Conservation (phyloP, 1,140 invertebrate species). For the Drosophila repletoides region DNA sequence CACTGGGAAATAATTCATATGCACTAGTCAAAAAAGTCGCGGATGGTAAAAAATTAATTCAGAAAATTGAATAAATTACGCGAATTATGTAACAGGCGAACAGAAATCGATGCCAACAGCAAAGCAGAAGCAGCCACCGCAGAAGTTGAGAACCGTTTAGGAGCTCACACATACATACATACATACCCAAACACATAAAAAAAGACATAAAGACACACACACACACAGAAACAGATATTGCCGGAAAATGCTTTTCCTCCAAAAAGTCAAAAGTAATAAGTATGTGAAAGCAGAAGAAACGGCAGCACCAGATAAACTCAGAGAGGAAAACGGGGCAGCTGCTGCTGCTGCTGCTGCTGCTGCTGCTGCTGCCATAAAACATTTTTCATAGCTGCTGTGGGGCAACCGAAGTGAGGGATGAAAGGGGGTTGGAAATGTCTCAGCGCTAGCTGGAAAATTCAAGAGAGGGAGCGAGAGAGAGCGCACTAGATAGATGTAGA, state of each 20-base stretch:
- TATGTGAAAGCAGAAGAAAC: slow-evolving; percentile 47
- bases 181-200: slow-evolving; percentile 14
- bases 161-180: slow-evolving; percentile 31
- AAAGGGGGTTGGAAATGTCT: slow-evolving; percentile 66
- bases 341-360: slow-evolving; percentile 19
- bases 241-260: slow-evolving; percentile 75
- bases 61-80: slow-evolving; percentile 82
- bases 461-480: slow-evolving; percentile 4
- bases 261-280: slow-evolving; percentile 79
- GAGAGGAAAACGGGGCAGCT: slow-evolving; percentile 15
- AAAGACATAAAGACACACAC: too few species aligned
- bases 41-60: slow-evolving; percentile 78
- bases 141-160: slow-evolving; percentile 67
- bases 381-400: slow-evolving; percentile 56
- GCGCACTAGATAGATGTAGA: not conserved
- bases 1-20: slow-evolving; percentile 35
- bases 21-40: slow-evolving; percentile 38
- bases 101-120: slow-evolving; percentile 52
- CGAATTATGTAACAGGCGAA: slow-evolving; percentile 80
- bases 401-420: slow-evolving; percentile 30
- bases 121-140: slow-evolving; percentile 15
- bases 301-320: slow-evolving; percentile 46
- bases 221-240: slow-evolving; percentile 10
- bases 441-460: slow-evolving; percentile 67
- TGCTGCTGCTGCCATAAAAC: slow-evolving; percentile 56